Conservation (phyloP, 2,797 vertebrate genomes). For the Eptatretus atami region DNA sequence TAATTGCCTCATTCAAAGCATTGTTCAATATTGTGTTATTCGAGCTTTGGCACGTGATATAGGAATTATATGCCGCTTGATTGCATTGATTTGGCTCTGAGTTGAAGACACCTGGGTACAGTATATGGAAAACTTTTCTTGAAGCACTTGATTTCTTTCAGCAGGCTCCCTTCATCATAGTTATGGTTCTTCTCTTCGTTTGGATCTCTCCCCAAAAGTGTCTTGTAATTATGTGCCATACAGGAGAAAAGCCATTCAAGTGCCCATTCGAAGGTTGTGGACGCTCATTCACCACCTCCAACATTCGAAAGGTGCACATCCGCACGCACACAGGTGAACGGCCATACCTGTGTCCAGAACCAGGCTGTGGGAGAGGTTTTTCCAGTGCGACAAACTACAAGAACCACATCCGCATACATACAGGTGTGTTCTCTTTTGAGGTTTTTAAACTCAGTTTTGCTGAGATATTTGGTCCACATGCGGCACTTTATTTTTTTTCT, state of each 20-base stretch:
- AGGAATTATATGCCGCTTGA: too few relatives aligned
- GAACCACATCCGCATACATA: constrained; percentile 97
- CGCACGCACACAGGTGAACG: constrained; percentile 93
- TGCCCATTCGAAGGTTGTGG: constrained; percentile 86
- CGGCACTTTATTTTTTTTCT: too few relatives aligned
- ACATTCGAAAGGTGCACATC: constrained; percentile 95
- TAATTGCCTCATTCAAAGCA: too few relatives aligned
- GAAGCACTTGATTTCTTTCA: neutral
- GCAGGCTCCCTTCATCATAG: neutral
- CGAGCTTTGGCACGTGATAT: too few relatives aligned
- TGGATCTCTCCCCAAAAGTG: neutral
- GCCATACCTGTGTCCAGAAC: constrained; percentile 88
- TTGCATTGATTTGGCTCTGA: too few relatives aligned
- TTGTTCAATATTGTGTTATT: too few relatives aligned
- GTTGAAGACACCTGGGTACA: too few relatives aligned
- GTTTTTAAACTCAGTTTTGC: too few relatives aligned
- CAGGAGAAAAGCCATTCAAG: constrained; percentile 88
- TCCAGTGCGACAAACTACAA: constrained; percentile 98
- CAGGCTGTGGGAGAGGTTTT: constrained; percentile 77
- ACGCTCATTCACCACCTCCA: constrained; percentile 87
- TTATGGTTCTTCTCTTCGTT: too few relatives aligned
- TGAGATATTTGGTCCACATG: too few relatives aligned
- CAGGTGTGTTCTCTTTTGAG: constrained; percentile 13
- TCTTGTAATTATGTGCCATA: neutral
- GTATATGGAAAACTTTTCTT: too few relatives aligned